phyloP scores from a whole-genome alignment of 2,888 invertebrate species.

The Biston betularia region DNA sequence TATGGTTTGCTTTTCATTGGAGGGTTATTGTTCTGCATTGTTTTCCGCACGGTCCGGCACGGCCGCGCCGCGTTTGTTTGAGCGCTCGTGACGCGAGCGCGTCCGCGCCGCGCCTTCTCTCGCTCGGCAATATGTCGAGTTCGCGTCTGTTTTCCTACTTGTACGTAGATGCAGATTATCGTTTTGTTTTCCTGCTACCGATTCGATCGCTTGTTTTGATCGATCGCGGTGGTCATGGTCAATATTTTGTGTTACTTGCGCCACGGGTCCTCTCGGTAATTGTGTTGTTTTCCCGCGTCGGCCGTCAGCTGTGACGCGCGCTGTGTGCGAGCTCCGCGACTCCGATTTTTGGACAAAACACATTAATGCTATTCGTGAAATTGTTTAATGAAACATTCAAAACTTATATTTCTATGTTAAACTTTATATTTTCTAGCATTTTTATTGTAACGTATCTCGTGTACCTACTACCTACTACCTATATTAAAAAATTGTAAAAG shows the following conservation, averaged over 20 bases:
- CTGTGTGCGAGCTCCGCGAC: background rate
- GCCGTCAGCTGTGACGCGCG: background rate
- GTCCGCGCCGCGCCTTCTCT: background rate
- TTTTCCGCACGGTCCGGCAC: background rate
- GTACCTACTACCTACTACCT: too few relatives aligned
- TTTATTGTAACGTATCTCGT: too few relatives aligned
- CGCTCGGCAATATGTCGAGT: conserved; percentile 1
- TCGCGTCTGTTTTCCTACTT: conserved; percentile 2
- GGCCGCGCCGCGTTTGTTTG: background rate
- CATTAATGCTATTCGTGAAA: too few relatives aligned
- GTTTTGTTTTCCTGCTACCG: conserved; percentile 8
- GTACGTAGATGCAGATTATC: conserved; percentile 5
- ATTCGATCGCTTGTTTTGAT: conserved; percentile 4
- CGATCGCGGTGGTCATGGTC: background rate
- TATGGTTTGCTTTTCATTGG: too few relatives aligned
- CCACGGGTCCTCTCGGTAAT: background rate
- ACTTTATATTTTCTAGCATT: too few relatives aligned
- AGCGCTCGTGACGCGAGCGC: conserved; percentile 9
- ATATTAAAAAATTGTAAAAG: too few relatives aligned
- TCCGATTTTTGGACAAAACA: background rate
- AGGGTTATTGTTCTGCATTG: background rate
- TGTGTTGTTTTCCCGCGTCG: background rate
- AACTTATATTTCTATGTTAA: too few relatives aligned
- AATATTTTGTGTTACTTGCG: conserved; percentile 13
- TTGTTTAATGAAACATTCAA: too few relatives aligned